These are phyloP conservation scores for Dufourea novaeangliae DNA, from an alignment of 1,140 invertebrate species.

Conservation along the genomic window DNA sequence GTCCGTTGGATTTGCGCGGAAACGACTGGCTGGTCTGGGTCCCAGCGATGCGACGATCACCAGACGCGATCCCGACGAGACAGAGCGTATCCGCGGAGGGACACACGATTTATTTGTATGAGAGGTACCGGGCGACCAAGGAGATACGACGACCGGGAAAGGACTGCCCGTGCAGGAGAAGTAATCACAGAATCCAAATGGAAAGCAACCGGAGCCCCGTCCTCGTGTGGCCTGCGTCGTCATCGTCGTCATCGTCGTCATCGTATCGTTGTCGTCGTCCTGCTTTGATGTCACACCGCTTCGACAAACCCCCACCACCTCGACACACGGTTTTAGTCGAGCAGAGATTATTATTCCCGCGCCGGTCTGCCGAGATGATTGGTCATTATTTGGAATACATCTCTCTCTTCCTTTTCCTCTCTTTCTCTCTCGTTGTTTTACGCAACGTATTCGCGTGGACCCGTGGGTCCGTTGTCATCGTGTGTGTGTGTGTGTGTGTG, in stretches of 20 bases:
- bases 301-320: background rate
- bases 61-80: background rate
- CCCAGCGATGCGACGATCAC: background rate
- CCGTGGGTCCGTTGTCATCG: too few species aligned
- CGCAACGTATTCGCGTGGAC: too few species aligned
- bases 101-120: slow-evolving; percentile 14
- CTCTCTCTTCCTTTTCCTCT: too few species aligned
- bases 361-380: background rate
- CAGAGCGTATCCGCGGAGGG: background rate
- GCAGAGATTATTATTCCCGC: background rate
- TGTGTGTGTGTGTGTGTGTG: too few species aligned
- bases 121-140: slow-evolving; percentile 26
- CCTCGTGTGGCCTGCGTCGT: slow-evolving; percentile 22
- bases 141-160: slow-evolving; percentile 58
- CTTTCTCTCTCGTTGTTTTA: too few species aligned
- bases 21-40: too few species aligned
- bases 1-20: too few species aligned
- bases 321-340: slow-evolving; percentile 15
- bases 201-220: slow-evolving; percentile 56
- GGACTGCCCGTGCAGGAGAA: slow-evolving; percentile 62
- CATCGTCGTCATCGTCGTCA: slow-evolving; percentile 12
- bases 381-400: background rate
- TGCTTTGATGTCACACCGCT: slow-evolving; percentile 3
- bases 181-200: slow-evolving; percentile 59
- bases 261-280: background rate